Percentiles rank a stretch among this genome's conserved stretches.
Evolutionary conservation across 2,113 vertebrate species (phyloP).

Genomic region (Nibea coibor): DNA sequence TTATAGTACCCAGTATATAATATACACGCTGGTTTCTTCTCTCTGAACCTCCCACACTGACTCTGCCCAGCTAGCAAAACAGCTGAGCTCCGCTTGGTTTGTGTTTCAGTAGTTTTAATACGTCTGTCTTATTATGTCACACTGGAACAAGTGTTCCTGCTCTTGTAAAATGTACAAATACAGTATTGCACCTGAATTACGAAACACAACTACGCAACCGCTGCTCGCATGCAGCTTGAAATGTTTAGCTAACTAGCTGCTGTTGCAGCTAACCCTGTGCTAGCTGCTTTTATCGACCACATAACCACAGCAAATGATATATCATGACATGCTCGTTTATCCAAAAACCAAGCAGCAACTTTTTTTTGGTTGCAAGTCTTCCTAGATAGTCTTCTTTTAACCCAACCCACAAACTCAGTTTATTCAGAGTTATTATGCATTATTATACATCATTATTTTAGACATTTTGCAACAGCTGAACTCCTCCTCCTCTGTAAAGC

Average conservation of each 20-base stretch:
- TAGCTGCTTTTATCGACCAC: constrained; percentile 1
- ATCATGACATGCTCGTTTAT: background rate
- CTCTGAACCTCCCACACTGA: constrained; percentile 10
- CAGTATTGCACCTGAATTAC: background rate
- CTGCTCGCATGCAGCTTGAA: background rate
- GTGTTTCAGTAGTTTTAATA: background rate
- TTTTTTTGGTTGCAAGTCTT: background rate
- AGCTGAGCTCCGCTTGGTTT: background rate
- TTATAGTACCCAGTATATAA: constrained; percentile 6
- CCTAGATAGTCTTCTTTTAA: background rate
- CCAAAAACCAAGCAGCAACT: background rate
- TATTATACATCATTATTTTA: background rate
- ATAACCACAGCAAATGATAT: constrained; percentile 1
- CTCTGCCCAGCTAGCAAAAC: background rate
- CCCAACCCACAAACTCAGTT: background rate
- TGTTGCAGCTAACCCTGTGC: background rate
- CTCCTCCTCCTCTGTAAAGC: background rate
- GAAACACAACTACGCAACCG: constrained; percentile 16
- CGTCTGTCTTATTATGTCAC: background rate
- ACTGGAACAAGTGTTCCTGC: background rate
- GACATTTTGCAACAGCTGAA: background rate
- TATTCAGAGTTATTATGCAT: background rate
- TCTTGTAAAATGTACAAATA: constrained; percentile 21
- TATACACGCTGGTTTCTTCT: background rate
- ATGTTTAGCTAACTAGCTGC: background rate